Conservation (phyloP, 2,888 invertebrate genomes). For the Drosophila tripunctata region DNA sequence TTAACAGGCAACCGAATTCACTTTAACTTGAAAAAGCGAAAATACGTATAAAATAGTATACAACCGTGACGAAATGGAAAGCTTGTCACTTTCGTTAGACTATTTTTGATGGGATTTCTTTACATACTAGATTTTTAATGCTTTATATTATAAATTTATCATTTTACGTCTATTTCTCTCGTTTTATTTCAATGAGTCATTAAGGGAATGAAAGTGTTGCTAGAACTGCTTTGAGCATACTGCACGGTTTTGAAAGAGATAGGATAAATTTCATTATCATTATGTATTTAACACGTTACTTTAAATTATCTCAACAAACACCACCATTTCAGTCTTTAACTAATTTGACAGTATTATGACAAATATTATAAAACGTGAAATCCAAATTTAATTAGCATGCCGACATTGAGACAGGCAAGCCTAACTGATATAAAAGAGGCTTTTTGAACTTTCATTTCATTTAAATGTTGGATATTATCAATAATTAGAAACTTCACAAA, state of each 20-base stretch:
- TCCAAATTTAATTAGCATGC: background rate
- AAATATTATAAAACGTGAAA: background rate
- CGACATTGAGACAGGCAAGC: background rate
- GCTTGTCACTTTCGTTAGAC: constrained; percentile 28
- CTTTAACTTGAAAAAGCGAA: background rate
- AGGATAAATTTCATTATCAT: background rate
- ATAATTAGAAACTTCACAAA: constrained; percentile 4
- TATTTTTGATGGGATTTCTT: constrained; percentile 34
- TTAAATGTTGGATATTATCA: background rate
- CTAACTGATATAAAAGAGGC: background rate
- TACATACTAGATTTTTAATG: constrained; percentile 6
- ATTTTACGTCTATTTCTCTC: constrained; percentile 9
- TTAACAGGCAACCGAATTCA: background rate
- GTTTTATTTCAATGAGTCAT: constrained; percentile 4
- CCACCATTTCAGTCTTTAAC: too few species aligned
- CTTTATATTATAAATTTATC: constrained; percentile 24
- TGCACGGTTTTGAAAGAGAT: background rate
- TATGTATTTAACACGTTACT: background rate
- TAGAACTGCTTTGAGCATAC: background rate
- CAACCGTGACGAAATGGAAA: constrained; percentile 47
- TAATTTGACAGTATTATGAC: background rate
- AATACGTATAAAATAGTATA: background rate
- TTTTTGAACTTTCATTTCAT: constrained; percentile 10
- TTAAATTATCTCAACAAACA: background rate
- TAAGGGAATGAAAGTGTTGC: background rate